Conservation (phyloP, 2,797 vertebrate species). For the Spinus pinus region DNA sequence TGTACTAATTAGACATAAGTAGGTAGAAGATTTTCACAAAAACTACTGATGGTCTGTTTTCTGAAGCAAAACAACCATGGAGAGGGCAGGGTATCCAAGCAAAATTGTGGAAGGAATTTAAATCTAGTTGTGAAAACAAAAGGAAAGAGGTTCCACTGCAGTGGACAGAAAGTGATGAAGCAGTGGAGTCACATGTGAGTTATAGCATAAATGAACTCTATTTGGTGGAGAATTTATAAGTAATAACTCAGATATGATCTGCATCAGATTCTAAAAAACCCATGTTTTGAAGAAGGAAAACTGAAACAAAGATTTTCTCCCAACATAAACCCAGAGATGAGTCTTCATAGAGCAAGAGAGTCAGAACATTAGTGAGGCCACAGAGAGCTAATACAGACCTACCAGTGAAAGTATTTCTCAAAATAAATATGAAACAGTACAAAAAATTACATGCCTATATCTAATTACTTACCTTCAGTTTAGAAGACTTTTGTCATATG, state of each 20-base stretch:
- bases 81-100: background rate
- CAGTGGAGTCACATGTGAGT: background rate
- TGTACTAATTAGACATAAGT: background rate
- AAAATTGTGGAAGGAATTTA: background rate
- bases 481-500: background rate
- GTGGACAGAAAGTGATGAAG: background rate
- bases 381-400: background rate
- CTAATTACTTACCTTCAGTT: background rate
- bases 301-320: background rate
- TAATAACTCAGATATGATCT: background rate
- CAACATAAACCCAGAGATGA: background rate
- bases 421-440: background rate
- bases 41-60: background rate
- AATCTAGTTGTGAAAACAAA: background rate
- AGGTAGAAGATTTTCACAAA: background rate
- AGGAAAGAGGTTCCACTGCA: background rate
- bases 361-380: background rate
- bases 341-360: background rate
- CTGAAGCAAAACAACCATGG: background rate
- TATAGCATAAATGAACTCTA: background rate
- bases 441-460: background rate
- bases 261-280: background rate
- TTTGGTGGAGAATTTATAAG: background rate
- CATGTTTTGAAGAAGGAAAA: background rate
- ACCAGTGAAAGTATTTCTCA: background rate